phyloP scores from a whole-genome alignment of 2,888 invertebrate genomes.

The Sialis lutaria region DNA sequence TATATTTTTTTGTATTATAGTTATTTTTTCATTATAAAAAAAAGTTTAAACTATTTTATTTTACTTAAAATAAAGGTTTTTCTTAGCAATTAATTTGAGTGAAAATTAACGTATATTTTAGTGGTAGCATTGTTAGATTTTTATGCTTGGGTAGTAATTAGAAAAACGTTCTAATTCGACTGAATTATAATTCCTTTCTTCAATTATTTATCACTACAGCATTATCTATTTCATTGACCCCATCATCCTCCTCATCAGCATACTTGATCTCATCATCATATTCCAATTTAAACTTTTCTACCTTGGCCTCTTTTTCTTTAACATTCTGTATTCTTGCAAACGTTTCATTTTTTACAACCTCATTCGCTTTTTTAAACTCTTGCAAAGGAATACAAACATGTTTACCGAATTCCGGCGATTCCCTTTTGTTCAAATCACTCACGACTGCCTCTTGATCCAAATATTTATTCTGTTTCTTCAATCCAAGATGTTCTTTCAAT shows the following conservation, averaged over 20 bases:
- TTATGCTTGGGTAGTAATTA: too few species aligned
- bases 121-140: too few species aligned
- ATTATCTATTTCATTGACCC: constrained; percentile 6
- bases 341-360: not conserved
- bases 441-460: constrained; percentile 37
- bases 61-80: too few species aligned
- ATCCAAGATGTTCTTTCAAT: constrained; percentile 27
- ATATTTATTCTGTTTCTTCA: constrained; percentile 49
- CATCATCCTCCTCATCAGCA: constrained; percentile 45
- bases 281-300: constrained; percentile 36
- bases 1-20: too few species aligned
- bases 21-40: too few species aligned
- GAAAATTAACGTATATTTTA: too few species aligned
- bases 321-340: not conserved
- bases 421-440: constrained; percentile 14
- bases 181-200: too few species aligned
- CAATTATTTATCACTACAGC: not conserved
- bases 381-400: not conserved
- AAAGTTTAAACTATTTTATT: too few species aligned
- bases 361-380: constrained; percentile 1
- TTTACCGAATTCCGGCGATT: not conserved
- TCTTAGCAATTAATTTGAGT: too few species aligned
- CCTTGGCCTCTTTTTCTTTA: constrained; percentile 45
- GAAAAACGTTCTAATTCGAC: too few species aligned
- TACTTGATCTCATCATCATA: constrained; percentile 41